Percentiles rank a stretch among this genome's conserved stretches.
These are phyloP conservation scores for Drosophila burlai DNA, from an alignment of 1,140 invertebrate genomes.

Conservation along the genomic window DNA sequence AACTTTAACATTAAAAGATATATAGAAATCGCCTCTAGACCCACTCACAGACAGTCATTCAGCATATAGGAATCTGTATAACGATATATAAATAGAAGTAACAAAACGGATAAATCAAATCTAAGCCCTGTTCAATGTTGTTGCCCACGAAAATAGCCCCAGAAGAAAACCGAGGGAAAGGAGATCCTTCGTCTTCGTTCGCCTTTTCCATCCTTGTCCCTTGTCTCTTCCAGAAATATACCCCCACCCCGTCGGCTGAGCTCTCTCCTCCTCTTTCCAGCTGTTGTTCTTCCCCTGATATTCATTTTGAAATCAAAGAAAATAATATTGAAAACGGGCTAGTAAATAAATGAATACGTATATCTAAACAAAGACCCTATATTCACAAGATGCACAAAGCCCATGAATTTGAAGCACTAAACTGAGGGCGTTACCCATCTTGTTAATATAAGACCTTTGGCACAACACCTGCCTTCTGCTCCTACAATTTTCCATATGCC, in stretches of 20 bases:
- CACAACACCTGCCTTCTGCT: conserved; percentile 51
- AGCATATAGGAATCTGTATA: conserved; percentile 39
- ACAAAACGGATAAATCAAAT: conserved; percentile 30
- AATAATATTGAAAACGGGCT: conserved; percentile 1
- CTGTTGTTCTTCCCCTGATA: conserved; percentile 13
- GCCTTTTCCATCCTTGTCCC: neutral
- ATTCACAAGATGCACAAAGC: neutral
- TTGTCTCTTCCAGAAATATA: conserved; percentile 18
- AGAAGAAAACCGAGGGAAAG: conserved; percentile 10
- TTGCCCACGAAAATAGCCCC: conserved; percentile 41
- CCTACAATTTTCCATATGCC: conserved; percentile 61
- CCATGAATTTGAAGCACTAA: neutral
- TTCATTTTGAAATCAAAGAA: conserved; percentile 17
- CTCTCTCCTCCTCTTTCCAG: conserved; percentile 6
- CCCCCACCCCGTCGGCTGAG: conserved; percentile 26
- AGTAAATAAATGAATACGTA: conserved; percentile 12
- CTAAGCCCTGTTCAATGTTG: conserved; percentile 62
- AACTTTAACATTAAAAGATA: conserved; percentile 44
- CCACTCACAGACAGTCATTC: conserved; percentile 8
- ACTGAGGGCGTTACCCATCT: neutral
- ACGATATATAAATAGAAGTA: conserved; percentile 27
- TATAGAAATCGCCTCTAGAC: conserved; percentile 38
- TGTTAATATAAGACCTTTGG: neutral
- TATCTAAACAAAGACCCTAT: conserved; percentile 14
- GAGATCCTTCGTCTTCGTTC: neutral